Evolutionary conservation across 2,888 invertebrate species (phyloP), one percentile per base, ranked within the genome.

Genomic region (Drosophila rubida): DNA sequence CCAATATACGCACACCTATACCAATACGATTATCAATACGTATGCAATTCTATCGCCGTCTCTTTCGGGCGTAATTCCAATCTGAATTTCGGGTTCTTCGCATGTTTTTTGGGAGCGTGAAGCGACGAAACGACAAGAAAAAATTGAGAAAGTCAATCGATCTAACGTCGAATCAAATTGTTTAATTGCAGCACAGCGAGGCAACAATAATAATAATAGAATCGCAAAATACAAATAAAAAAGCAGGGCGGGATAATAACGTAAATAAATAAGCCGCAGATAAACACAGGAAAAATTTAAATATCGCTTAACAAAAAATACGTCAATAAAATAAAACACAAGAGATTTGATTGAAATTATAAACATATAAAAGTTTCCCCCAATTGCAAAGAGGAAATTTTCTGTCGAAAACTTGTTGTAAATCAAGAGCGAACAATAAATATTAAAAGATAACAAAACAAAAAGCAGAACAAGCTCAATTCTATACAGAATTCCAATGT

Each of bases 21-120:
- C 3, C 19, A 3, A 25, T n/a, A 57, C 11, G 35, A 13, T 37
- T 8, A 32, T 13, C 9, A 22, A 37, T 14, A 41, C 14, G 14
- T 3, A 9, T 32, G n/a, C 39, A 30, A 19, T 25, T 48, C 16
- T 57, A 6, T 41, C n/a, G 25, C n/a, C 37, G 19, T 39, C 27
- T 53, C 45, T 19, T 9, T 46, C 41, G 53, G 48, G 49, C 55
- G 49, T 22, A 30, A 35, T 48, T 60, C 27, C 27, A 25, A 25
- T 25, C 48, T 22, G 13, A 58, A 39, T 46, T 58, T 39, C 39
- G 14, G 27, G 25, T 9, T 44, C 22, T 22, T 54, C 2, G 41
- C 5, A 41, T 27, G 58, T 69, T 59, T 73, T 64, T 45, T 19
- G 54, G 65, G 62, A 65, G 53, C 53, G 14, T 16, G 9, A 44